phyloP scores from a whole-genome alignment of 1,140 invertebrate genomes.

The Mizuhopecten yessoensis region DNA sequence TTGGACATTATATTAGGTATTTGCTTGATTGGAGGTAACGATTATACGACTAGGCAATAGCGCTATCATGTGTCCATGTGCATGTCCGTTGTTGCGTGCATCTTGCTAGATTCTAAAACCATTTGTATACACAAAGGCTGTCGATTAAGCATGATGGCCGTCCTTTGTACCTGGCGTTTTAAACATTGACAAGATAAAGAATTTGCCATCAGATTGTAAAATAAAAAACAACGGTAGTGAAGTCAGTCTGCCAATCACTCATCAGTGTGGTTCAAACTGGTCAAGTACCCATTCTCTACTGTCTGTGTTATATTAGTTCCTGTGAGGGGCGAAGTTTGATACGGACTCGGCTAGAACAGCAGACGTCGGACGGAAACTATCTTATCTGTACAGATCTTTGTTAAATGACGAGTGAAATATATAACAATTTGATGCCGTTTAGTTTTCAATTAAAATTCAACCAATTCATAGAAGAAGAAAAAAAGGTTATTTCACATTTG shows the following conservation, averaged over 20 bases:
- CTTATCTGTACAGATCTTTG: not conserved
- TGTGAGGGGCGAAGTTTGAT: not conserved
- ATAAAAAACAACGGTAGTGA: not conserved
- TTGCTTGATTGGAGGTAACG: constrained; percentile 3
- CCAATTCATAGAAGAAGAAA: not conserved
- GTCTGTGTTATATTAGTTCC: not conserved
- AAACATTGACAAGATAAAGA: constrained; percentile 39
- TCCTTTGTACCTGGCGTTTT: not conserved
- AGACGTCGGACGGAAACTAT: not conserved
- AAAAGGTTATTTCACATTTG: not conserved
- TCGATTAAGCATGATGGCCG: not conserved
- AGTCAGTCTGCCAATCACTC: not conserved
- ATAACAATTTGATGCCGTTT: not conserved
- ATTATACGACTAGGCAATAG: not conserved
- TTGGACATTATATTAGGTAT: not conserved
- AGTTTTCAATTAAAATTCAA: not conserved
- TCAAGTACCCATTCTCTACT: not conserved
- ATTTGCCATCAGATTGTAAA: not conserved
- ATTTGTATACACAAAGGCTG: not conserved
- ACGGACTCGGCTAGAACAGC: not conserved
- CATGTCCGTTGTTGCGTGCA: not conserved
- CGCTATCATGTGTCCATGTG: not conserved
- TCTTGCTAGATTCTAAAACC: not conserved
- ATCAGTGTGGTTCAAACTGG: not conserved
- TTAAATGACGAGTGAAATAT: not conserved